These are phyloP conservation scores for Chalcis sispes DNA, from an alignment of 2,888 invertebrate genomes.

Conservation along the genomic window DNA sequence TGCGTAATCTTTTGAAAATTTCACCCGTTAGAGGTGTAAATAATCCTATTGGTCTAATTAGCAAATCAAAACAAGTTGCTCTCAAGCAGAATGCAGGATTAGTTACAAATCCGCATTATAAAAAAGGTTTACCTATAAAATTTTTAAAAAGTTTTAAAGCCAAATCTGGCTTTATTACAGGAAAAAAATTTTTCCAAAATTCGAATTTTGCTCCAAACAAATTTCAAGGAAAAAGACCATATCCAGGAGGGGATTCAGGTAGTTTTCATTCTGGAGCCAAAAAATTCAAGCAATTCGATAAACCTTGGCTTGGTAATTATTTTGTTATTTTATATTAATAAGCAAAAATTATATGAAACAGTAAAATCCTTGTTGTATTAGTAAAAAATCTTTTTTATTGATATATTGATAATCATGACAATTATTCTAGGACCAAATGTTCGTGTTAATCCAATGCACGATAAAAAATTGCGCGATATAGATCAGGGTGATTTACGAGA, in stretches of 20 bases:
- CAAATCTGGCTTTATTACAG: constrained; percentile 40
- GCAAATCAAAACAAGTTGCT: constrained; percentile 56
- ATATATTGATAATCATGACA: background rate
- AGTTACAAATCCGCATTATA: constrained; percentile 22
- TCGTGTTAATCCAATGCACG: constrained; percentile 56
- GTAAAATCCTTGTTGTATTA: background rate
- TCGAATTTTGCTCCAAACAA: constrained; percentile 39
- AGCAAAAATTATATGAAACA: background rate
- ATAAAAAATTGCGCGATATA: constrained; percentile 65
- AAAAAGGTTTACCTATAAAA: constrained; percentile 43
- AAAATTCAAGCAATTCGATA: constrained; percentile 53
- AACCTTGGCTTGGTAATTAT: constrained; percentile 48
- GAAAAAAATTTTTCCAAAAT: constrained; percentile 49
- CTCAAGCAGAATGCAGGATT: constrained; percentile 46
- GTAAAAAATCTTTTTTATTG: background rate
- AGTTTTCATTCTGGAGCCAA: constrained; percentile 44
- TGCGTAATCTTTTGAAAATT: constrained; percentile 64
- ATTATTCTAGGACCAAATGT: constrained; percentile 46
- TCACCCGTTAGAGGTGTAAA: constrained; percentile 37
- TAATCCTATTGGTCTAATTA: constrained; percentile 53
- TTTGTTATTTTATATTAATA: background rate
- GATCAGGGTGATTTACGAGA: constrained; percentile 67
- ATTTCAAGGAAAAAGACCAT: constrained; percentile 53
- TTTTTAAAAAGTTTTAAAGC: constrained; percentile 38
- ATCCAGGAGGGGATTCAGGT: constrained; percentile 29